phyloP scores from a whole-genome alignment of 1,140 invertebrate species.

The Zophobas atratus region DNA sequence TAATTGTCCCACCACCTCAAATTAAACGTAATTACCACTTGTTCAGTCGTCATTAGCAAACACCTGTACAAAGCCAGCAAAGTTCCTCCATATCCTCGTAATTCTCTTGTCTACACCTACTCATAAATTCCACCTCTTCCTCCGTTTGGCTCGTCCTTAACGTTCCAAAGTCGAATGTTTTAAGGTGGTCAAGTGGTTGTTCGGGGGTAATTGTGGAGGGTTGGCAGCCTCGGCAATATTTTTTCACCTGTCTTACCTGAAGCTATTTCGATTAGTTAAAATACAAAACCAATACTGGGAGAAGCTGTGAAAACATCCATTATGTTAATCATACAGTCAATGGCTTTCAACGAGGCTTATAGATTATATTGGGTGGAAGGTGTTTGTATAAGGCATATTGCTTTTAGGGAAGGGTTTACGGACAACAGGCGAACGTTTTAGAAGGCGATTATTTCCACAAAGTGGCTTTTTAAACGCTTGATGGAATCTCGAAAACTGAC shows the following conservation, averaged over 20 bases:
- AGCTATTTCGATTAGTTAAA: conserved; percentile 45
- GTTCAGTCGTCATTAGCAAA: no score
- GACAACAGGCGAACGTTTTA: conserved; percentile 13
- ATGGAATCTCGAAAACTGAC: conserved; percentile 8
- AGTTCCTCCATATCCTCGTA: no score
- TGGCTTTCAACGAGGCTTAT: conserved; percentile 50
- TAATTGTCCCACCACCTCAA: no score
- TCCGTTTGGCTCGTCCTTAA: not conserved
- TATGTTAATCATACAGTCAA: conserved; percentile 52
- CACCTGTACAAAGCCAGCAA: no score
- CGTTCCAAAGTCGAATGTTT: conserved; percentile 20
- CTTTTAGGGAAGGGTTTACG: conserved; percentile 27
- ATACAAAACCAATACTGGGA: conserved; percentile 47
- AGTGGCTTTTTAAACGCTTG: conserved; percentile 9
- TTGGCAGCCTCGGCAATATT: conserved; percentile 39
- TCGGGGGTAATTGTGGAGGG: conserved; percentile 21
- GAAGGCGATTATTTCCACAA: not conserved
- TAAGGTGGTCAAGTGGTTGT: conserved; percentile 43
- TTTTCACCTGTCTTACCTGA: conserved; percentile 47
- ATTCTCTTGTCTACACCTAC: no score
- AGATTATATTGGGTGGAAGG: conserved; percentile 28
- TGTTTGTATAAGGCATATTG: conserved; percentile 37
- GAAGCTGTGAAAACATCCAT: conserved; percentile 53
- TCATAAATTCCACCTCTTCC: no score
- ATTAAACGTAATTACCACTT: no score